These are phyloP conservation scores for Pyrocephalus nanus DNA, from an alignment of 2,797 vertebrate species.

Conservation along the genomic window DNA sequence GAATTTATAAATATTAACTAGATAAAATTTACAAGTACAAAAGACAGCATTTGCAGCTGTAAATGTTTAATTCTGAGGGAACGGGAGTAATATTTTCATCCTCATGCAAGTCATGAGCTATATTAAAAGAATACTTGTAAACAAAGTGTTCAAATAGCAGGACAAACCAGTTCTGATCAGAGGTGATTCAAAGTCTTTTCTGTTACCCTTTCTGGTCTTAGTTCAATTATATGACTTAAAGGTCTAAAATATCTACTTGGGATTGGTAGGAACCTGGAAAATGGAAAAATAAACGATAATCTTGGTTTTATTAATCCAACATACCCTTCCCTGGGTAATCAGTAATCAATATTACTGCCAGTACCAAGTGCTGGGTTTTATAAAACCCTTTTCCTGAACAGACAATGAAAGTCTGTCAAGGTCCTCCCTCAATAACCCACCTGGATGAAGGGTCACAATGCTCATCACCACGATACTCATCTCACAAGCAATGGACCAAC, in stretches of 20 bases:
- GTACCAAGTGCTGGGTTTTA: not conserved
- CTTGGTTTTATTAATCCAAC: not conserved
- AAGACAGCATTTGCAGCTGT: slow-evolving; percentile 14
- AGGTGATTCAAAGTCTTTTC: not conserved
- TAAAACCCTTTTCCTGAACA: not conserved
- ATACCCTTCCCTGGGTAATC: not conserved
- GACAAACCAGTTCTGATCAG: not conserved
- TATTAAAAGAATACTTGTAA: not conserved
- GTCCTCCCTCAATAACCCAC: not conserved
- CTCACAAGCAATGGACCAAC: not conserved
- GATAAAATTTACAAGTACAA: slow-evolving; percentile 10
- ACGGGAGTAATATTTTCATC: not conserved
- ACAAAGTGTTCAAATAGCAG: not conserved
- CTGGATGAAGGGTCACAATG: not conserved
- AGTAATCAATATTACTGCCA: not conserved
- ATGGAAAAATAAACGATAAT: not conserved
- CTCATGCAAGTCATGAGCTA: not conserved
- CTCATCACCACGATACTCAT: not conserved
- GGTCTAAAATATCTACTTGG: not conserved
- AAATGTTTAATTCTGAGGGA: slow-evolving; percentile 43
- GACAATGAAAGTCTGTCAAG: not conserved
- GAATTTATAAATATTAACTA: slow-evolving; percentile 48
- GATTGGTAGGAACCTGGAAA: not conserved
- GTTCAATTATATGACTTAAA: not conserved
- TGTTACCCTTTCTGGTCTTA: not conserved